phyloP scores from a whole-genome alignment of 2,113 vertebrate genomes.

The Laticauda colubrina region DNA sequence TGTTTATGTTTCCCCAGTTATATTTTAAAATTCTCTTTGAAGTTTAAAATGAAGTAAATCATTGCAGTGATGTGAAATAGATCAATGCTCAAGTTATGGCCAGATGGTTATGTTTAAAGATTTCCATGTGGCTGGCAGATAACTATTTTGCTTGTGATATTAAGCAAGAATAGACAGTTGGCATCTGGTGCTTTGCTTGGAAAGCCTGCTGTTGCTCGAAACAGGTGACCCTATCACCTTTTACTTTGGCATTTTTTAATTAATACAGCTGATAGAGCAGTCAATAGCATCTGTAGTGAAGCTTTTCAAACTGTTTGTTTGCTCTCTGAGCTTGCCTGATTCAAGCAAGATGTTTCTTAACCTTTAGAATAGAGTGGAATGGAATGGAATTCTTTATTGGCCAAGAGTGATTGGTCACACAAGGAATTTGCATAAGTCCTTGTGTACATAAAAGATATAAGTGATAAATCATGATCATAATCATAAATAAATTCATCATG shows the following conservation, averaged over 20 bases:
- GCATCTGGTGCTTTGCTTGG: not conserved
- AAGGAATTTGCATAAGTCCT: too few relatives aligned
- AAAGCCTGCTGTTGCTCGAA: slow-evolving; percentile 19
- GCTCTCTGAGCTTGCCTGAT: not conserved
- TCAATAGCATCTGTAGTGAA: slow-evolving; percentile 24
- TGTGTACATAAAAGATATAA: too few relatives aligned
- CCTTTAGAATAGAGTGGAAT: too few relatives aligned
- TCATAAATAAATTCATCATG: too few relatives aligned
- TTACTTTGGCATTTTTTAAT: not conserved
- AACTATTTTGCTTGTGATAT: slow-evolving; percentile 14
- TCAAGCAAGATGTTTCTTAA: not conserved
- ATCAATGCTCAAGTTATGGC: not conserved
- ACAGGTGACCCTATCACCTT: not conserved
- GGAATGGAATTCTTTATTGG: too few relatives aligned
- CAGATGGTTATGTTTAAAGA: slow-evolving; percentile 5
- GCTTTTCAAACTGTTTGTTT: not conserved
- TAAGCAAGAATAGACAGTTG: not conserved
- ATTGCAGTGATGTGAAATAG: not conserved
- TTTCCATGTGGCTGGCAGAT: not conserved
- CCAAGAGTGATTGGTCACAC: too few relatives aligned
- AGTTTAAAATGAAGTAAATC: slow-evolving; percentile 39
- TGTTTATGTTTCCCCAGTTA: not conserved
- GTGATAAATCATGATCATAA: too few relatives aligned
- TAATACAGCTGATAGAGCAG: not conserved
- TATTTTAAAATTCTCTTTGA: slow-evolving; percentile 43